phyloP scores from a whole-genome alignment of 2,113 vertebrate genomes.

The Mirounga angustirostris region DNA sequence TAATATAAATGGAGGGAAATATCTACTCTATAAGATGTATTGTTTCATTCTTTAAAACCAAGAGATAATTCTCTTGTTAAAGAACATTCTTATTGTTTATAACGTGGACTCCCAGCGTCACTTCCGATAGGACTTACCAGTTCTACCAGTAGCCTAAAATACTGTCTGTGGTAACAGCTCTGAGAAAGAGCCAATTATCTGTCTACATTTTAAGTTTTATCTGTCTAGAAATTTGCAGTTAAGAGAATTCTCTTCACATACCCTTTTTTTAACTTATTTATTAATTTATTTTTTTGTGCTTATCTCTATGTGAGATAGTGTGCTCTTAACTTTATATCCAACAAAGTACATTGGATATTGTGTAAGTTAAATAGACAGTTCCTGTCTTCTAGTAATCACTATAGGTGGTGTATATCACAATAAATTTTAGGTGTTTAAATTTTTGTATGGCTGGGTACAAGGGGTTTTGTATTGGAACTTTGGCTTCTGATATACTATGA shows the following conservation, averaged over 20 bases:
- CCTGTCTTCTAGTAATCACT: neutral
- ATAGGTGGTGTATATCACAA: neutral
- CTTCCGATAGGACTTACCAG: neutral
- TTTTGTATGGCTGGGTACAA: conserved; percentile 2
- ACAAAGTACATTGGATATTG: neutral
- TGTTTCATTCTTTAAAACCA: conserved; percentile 51
- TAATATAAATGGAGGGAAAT: conserved; percentile 20
- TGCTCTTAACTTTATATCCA: conserved; percentile 14
- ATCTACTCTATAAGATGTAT: neutral
- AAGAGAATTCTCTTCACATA: neutral
- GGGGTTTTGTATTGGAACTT: neutral
- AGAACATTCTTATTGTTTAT: neutral
- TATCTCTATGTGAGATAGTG: neutral
- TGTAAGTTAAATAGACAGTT: conserved; percentile 10
- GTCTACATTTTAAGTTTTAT: conserved; percentile 25
- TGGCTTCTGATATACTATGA: conserved; percentile 25
- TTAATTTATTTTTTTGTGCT: conserved; percentile 3
- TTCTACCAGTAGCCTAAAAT: conserved; percentile 43
- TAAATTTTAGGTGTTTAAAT: conserved; percentile 24
- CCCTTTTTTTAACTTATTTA: neutral
- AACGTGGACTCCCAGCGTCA: neutral
- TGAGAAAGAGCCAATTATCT: neutral
- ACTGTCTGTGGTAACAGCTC: neutral
- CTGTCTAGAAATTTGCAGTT: conserved; percentile 40
- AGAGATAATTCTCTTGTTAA: conserved; percentile 32